phyloP scores from a whole-genome alignment of 2,797 vertebrate species.

The Epinephelus awoara region DNA sequence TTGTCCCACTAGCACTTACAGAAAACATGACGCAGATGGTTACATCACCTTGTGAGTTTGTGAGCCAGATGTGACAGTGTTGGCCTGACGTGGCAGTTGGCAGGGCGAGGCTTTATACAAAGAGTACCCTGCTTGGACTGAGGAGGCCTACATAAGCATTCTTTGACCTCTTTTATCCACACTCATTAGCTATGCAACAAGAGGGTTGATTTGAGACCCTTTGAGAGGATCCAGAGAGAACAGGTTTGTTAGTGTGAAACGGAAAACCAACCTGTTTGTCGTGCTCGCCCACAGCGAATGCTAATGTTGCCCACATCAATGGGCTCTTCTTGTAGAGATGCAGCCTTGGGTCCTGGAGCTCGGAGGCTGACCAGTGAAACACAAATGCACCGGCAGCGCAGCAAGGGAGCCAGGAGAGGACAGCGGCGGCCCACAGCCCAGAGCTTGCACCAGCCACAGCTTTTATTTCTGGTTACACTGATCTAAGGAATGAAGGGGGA shows the following conservation, averaged over 20 bases:
- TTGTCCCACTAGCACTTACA: conserved; percentile 26
- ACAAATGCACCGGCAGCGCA: conserved; percentile 54
- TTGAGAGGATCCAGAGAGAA: conserved; percentile 82
- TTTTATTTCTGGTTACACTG: conserved; percentile 81
- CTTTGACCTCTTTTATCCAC: conserved; percentile 73
- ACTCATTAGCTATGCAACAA: conserved; percentile 82
- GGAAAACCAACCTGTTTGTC: conserved; percentile 86
- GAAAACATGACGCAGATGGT: conserved; percentile 69
- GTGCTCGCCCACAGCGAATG: conserved; percentile 82
- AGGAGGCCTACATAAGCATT: conserved; percentile 62
- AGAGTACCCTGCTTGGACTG: conserved; percentile 43
- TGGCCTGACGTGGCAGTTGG: conserved; percentile 61
- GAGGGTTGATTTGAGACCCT: conserved; percentile 77
- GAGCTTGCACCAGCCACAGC: conserved; percentile 62
- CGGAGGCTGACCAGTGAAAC: conserved; percentile 62
- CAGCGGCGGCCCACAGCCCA: conserved; percentile 60
- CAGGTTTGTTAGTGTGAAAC: conserved; percentile 79
- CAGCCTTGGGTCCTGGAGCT: conserved; percentile 60
- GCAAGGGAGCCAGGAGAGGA: conserved; percentile 60
- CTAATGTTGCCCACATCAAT: conserved; percentile 88
- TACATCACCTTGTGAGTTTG: conserved; percentile 63
- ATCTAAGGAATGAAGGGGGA: conserved; percentile 76
- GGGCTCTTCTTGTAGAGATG: conserved; percentile 84
- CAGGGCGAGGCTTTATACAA: conserved; percentile 39
- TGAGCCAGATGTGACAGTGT: conserved; percentile 67